Base-by-base conservation (phyloP, 2,888 invertebrate genomes). In the Chaitophorus viminalis region DNA sequence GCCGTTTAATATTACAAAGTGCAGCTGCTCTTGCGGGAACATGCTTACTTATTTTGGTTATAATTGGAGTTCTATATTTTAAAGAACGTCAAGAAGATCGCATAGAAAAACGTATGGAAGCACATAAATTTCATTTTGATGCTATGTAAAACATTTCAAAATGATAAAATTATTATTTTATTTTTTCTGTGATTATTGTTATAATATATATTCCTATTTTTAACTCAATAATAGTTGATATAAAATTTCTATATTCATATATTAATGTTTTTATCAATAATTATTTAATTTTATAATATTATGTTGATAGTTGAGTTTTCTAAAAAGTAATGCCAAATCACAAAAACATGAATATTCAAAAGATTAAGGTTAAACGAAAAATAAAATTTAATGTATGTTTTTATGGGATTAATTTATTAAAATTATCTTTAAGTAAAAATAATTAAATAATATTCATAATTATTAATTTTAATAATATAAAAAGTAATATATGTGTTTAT, bases 1-100 rank as follows among this genome's bases (percentile, higher is more conserved):
- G 98, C 91, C 96, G 97, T 92, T 93, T 98, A 86, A 97, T 98
- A 91, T 92, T 97, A n/a, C 94, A 97, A 92, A 98, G 98, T 91
- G 97, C 97, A 0, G 95, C 95, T 89, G 97, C 98, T 0, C 92
- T 99, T 88, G 94, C 97, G 11, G 97, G 95, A 25, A 96, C 98
- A 21, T 96, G 98, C 91, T 93, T 95, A 77, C 93, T 98, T 68
- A 96, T 98, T 89, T 95, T 95, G 88, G 93, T 95, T n/a, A 95
- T 98, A 90, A 97, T 98, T 88, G 93, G 95, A 54, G 95, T 95
- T 81, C 93, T 99, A 74, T 97, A 98, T 91, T 97, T 96, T 94
- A 97, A 97, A 91, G 99, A 99, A 92, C 94, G 95, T 90, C 93
- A 94, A 89, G 96, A 96, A 90, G 97, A 97, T 91, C 94, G 94